Conservation (phyloP, 2,113 vertebrate genomes). For the rat (Rattus norvegicus) region DNA sequence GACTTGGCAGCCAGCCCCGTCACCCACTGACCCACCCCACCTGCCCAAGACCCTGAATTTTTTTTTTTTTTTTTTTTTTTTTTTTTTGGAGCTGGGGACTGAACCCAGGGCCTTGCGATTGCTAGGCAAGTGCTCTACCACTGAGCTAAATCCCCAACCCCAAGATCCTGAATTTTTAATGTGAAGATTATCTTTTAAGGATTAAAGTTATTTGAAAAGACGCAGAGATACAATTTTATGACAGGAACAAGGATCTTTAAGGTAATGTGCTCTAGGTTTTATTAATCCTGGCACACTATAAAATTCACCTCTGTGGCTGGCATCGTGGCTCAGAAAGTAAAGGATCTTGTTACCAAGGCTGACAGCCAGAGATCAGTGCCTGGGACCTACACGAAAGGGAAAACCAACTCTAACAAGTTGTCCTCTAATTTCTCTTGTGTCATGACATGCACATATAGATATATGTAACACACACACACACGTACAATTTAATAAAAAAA, state of each 20-base stretch:
- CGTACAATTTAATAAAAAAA: no score
- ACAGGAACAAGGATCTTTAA: background rate
- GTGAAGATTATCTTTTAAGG: background rate
- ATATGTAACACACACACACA: no score
- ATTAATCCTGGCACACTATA: background rate
- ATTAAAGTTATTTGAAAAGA: constrained; percentile 18
- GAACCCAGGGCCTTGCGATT: no score
- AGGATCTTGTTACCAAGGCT: background rate
- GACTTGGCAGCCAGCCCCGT: background rate
- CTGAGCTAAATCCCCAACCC: no score
- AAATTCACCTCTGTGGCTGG: background rate
- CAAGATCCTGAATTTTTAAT: background rate
- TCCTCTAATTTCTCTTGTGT: no score
- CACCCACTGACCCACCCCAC: background rate
- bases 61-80: no score
- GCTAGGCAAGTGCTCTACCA: no score
- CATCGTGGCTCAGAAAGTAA: background rate
- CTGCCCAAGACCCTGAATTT: background rate
- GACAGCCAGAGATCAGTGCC: no score
- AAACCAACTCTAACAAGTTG: no score
- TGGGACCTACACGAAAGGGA: no score
- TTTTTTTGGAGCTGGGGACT: no score
- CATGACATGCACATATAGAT: no score
- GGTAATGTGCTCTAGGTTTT: background rate
- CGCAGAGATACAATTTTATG: background rate